Evolutionary conservation across 1,140 invertebrate species (phyloP).

Genomic region (Leptinotarsa undecemlineata): DNA sequence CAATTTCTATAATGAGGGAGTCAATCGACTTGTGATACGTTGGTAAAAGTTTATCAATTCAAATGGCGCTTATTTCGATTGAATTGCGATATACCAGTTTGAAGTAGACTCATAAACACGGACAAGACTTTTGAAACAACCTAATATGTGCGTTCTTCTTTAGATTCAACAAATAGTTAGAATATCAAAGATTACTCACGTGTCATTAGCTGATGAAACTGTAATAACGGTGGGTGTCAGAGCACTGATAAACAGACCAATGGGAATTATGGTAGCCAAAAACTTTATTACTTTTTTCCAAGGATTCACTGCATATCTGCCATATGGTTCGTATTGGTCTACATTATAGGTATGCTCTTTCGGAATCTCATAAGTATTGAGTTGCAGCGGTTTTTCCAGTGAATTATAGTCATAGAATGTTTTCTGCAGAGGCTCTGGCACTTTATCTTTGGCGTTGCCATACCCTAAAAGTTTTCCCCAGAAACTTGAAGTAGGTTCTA

Average conservation of each 20-base stretch:
- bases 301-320: slow-evolving; percentile 36
- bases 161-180: too few species aligned
- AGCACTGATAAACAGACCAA: slow-evolving; percentile 62
- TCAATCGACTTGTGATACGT: too few species aligned
- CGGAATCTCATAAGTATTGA: neutral
- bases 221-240: slow-evolving; percentile 61
- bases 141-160: too few species aligned
- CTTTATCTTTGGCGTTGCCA: neutral
- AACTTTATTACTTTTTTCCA: slow-evolving; percentile 60
- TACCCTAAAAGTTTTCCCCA: slow-evolving; percentile 9
- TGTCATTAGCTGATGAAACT: slow-evolving; percentile 52
- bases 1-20: too few species aligned
- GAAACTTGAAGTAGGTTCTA: neutral
- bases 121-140: too few species aligned
- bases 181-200: slow-evolving; percentile 36
- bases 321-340: neutral
- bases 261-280: slow-evolving; percentile 60
- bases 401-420: slow-evolving; percentile 26
- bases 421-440: slow-evolving; percentile 9
- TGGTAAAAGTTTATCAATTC: too few species aligned
- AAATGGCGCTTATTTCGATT: too few species aligned
- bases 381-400: slow-evolving; percentile 8
- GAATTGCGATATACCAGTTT: too few species aligned
- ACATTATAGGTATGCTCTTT: neutral
- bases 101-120: too few species aligned